Conservation (phyloP, 2,113 vertebrate genomes). For the Condylura cristata region DNA sequence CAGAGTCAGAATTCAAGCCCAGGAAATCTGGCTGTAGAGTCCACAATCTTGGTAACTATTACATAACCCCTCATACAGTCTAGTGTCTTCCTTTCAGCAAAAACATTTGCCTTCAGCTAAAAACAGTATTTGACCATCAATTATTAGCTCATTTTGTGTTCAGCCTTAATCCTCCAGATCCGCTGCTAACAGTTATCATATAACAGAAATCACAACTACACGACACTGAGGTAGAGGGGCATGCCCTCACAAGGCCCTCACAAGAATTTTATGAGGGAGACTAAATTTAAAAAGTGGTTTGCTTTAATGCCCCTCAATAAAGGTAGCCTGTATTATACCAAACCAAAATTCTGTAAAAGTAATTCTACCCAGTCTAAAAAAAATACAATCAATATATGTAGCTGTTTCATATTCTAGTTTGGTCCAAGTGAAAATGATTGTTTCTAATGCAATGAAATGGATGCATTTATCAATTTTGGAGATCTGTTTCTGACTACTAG, state of each 20-base stretch:
- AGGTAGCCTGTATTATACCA: conserved; percentile 29
- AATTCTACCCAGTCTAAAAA: conserved; percentile 46
- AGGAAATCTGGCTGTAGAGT: not conserved
- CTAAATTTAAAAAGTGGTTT: conserved; percentile 44
- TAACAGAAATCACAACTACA: not conserved
- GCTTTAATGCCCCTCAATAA: conserved; percentile 60
- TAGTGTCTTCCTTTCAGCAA: not conserved
- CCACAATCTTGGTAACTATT: not conserved
- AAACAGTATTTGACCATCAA: conserved; percentile 29
- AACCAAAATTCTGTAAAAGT: conserved; percentile 56
- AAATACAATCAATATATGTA: conserved; percentile 3
- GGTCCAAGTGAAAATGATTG: conserved; percentile 45
- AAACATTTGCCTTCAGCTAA: not conserved
- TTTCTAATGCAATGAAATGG: conserved; percentile 45
- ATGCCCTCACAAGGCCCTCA: not conserved
- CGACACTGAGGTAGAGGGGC: conserved; percentile 20
- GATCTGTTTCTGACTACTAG: not conserved
- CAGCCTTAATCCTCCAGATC: not conserved
- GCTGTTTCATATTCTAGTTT: conserved; percentile 33
- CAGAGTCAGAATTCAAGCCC: not conserved
- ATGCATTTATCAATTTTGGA: conserved; percentile 28
- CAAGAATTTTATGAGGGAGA: not conserved
- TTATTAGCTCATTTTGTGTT: conserved; percentile 20
- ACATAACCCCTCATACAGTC: conserved; percentile 1
- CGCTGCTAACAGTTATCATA: not conserved